Evolutionary conservation across 2,113 vertebrate genomes (phyloP), one percentile per base, ranked within the genome.

Genomic region (Pseudois nayaur): DNA sequence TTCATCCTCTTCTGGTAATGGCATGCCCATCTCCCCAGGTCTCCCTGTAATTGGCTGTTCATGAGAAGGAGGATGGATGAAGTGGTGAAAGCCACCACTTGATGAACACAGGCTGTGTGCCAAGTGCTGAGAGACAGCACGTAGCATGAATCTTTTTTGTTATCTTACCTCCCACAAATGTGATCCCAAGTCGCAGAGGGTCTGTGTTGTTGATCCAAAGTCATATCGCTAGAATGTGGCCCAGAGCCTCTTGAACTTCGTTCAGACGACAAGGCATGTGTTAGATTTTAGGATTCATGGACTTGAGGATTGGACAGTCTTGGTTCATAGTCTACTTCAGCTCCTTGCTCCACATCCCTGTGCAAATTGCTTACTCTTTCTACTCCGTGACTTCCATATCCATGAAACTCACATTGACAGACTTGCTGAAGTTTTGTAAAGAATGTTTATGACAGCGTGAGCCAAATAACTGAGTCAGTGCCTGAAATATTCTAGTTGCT

Each of bases 21-120:
- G 9, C 16, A 5, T 15, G 4, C 4, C 6, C 3, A 1, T 23
- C 33, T 23, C 17, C 5, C 29, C 19, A 48, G 62, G 36, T 74
- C 92, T 62, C 3, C 29, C 25, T 27, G 8, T 19, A 60, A n/a
- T 5, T 60, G 79, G 4, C 31, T 86, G 0, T 55, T 89, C 2
- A 5, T 54, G 64, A 76, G 15, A 2, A 90, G 9, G 48, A 89
- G 15, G 4, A 15, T 12, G 1, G 27, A 19, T 48, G 5, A 82
- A 33, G 9, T 59, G 5, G 25, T 52, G 1, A 76, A 84, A 93
- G 6, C 23, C 6, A 33, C 29, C 52, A 81, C 40, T 60, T 62
- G 31, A 13, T 78, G 45, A 62, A 27, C 21, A 33, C 19, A 40
- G 48, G 31, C 4, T 82, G 0, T 60, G 27, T 85, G 45, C 33